Percentiles rank a stretch among this genome's conserved stretches.
Evolutionary conservation across 2,113 vertebrate species (phyloP).

Genomic region (Aviceda subcristata): DNA sequence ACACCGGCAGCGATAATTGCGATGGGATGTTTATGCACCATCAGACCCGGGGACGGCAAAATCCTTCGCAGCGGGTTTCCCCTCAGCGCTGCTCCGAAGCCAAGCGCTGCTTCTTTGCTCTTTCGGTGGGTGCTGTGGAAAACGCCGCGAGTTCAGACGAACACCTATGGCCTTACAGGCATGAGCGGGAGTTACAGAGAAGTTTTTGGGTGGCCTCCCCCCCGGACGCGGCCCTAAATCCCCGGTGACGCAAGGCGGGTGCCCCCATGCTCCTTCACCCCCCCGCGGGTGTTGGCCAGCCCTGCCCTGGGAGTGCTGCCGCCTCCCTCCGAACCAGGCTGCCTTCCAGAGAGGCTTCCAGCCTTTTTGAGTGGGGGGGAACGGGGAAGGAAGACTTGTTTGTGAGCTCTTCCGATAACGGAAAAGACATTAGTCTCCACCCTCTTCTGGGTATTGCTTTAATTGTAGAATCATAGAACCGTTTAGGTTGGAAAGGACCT

Average conservation of each 20-base stretch:
- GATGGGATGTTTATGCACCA: not conserved
- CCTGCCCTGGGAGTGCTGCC: not conserved
- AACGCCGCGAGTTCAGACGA: not conserved
- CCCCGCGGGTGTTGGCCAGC: not conserved
- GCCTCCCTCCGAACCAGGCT: not conserved
- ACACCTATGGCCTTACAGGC: not conserved
- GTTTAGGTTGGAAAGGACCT: too few species aligned
- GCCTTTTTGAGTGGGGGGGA: not conserved
- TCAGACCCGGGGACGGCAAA: not conserved
- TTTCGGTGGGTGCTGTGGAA: not conserved
- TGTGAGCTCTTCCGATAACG: not conserved
- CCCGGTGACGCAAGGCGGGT: rapidly evolving
- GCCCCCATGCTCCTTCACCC: rapidly evolving
- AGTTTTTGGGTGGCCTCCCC: not conserved
- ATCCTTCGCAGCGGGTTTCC: not conserved
- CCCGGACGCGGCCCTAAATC: not conserved
- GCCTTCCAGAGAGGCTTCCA: not conserved
- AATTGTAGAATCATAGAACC: too few species aligned
- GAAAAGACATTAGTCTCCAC: not conserved
- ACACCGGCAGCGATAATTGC: rapidly evolving
- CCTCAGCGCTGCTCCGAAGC: not conserved
- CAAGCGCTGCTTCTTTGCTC: not conserved
- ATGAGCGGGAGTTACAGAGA: not conserved
- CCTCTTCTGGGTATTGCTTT: not conserved
- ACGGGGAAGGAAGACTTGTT: not conserved